Conservation (phyloP, 2,113 vertebrate genomes). For the Alethe diademata region DNA sequence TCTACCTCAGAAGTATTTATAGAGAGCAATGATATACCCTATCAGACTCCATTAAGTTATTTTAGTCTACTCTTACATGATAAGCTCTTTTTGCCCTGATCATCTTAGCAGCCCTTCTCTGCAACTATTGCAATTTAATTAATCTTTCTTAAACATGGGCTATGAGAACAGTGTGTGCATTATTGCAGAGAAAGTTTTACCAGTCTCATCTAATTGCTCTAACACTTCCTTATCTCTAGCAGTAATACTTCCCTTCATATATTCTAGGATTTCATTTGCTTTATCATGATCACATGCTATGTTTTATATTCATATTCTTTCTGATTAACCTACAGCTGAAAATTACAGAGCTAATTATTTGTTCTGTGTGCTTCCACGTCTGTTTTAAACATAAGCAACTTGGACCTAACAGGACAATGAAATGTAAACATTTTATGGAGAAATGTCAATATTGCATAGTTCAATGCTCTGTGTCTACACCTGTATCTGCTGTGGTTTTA, state of each 20-base stretch:
- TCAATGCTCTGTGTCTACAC: not conserved
- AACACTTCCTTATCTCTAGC: constrained; percentile 10
- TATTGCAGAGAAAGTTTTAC: not conserved
- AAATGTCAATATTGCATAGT: not conserved
- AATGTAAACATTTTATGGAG: not conserved
- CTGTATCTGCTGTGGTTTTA: not conserved
- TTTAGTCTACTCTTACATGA: constrained; percentile 48
- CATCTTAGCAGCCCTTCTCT: not conserved
- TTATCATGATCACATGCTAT: not conserved
- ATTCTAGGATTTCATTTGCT: not conserved
- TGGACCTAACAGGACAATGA: not conserved
- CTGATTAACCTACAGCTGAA: not conserved
- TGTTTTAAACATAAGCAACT: not conserved
- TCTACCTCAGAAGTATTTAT: constrained; percentile 64
- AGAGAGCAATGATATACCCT: constrained; percentile 43
- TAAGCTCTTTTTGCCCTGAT: constrained; percentile 27
- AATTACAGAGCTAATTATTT: not conserved
- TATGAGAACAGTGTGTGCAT: not conserved
- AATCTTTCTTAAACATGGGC: not conserved
- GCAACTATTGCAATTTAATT: constrained; percentile 48
- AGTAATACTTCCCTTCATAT: not conserved
- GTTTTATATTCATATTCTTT: not conserved
- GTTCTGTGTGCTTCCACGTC: not conserved
- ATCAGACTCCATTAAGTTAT: constrained; percentile 58
- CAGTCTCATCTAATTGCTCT: not conserved